Evolutionary conservation across 2,113 vertebrate genomes (phyloP).

Genomic region (Tor tambroides): DNA sequence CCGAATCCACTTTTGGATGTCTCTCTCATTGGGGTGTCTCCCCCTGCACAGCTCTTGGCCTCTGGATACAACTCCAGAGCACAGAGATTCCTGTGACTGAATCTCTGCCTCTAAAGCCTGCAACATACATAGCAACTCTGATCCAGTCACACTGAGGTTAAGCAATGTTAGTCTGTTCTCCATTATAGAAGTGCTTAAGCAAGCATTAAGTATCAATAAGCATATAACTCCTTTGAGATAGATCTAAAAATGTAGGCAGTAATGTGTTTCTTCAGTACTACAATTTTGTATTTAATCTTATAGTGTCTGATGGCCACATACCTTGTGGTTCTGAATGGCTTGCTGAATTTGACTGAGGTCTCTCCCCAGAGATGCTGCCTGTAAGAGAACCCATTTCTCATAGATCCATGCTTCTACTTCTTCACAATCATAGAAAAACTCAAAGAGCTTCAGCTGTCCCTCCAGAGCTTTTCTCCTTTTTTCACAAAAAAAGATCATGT

Average conservation of each 20-base stretch:
- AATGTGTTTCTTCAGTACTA: neutral
- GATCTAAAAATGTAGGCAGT: neutral
- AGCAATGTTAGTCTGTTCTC: neutral
- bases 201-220: neutral
- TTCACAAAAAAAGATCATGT: conserved; percentile 8
- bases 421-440: conserved; percentile 84
- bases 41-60: too few relatives aligned
- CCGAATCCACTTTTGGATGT: too few relatives aligned
- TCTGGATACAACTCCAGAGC: conserved; percentile 69
- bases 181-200: neutral
- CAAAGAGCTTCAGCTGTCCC: conserved; percentile 76
- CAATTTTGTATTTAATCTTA: neutral
- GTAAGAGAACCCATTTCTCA: conserved; percentile 76
- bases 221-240: neutral
- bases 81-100: conserved; percentile 76
- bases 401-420: conserved; percentile 83
- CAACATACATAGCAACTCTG: conserved; percentile 19
- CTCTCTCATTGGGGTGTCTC: too few relatives aligned
- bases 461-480: conserved; percentile 81
- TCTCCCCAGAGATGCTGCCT: conserved; percentile 68
- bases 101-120: conserved; percentile 83
- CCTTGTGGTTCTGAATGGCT: conserved; percentile 86
- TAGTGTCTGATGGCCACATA: conserved; percentile 54
- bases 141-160: neutral
- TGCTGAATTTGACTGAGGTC: conserved; percentile 80